phyloP scores from a whole-genome alignment of 2,797 vertebrate species.

The Cirrhinus mrigala region DNA sequence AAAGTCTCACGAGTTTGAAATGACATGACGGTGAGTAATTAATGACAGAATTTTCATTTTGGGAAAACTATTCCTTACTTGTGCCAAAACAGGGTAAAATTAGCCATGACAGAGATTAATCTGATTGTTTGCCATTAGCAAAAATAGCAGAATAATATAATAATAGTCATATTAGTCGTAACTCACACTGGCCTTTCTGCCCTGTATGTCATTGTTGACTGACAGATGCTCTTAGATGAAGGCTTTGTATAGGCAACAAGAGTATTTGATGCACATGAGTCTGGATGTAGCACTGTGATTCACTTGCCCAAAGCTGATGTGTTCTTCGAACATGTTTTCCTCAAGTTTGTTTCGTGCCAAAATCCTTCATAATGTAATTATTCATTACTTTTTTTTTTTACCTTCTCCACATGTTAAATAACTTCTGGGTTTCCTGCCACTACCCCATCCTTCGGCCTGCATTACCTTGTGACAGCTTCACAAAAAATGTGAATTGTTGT shows the following conservation, averaged over 20 bases:
- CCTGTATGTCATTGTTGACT: not conserved
- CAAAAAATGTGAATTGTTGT: not conserved
- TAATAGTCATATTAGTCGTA: not conserved
- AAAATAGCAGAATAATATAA: not conserved
- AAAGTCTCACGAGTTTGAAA: too few species aligned
- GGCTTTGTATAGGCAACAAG: not conserved
- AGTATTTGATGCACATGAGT: not conserved
- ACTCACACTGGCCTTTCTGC: not conserved
- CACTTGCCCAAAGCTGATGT: not conserved
- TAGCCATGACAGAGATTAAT: not conserved
- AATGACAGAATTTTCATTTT: too few species aligned
- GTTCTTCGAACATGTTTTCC: not conserved
- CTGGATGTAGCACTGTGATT: conserved; percentile 30
- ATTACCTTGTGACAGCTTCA: not conserved
- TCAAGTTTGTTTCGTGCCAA: not conserved
- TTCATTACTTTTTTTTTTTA: not conserved
- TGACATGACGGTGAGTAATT: too few species aligned
- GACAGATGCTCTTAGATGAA: not conserved
- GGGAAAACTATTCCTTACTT: too few species aligned
- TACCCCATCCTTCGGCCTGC: not conserved
- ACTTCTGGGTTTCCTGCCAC: not conserved
- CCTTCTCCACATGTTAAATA: not conserved
- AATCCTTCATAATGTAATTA: not conserved
- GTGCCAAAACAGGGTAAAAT: conserved; percentile 10
- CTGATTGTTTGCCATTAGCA: not conserved